Base-by-base conservation (phyloP, 2,888 invertebrate species). In the Metallyticus violacea region DNA sequence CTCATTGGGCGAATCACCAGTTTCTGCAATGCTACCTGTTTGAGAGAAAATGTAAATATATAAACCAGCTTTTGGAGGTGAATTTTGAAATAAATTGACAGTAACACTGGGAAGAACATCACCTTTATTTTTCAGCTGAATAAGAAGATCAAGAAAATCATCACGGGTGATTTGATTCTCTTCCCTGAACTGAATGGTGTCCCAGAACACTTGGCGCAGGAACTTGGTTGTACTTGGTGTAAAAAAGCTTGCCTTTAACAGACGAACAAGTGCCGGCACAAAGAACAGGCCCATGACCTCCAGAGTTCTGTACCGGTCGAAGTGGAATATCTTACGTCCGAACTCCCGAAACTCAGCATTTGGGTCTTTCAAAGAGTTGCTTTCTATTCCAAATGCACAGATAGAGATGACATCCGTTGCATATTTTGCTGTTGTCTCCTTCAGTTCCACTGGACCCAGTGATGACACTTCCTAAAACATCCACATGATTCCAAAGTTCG, bases 331-430 rank as follows among this genome's bases (percentile, higher is more conserved):
- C 30, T 86, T 82, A 26, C 84, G 87, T 9, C 89, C 89, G 82
- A 88, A 88, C 28, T 87, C 81, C n/a, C 88, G 80, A 76, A 89
- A 89, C 84, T 88, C 87, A 0, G 88, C 87, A 7, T 88, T 87
- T 1, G 88, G 88, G 77, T 89, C 87, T 25, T 86, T 86, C 28
- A 89, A 30, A 4, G 88, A 88, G 79, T 89, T 88, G 28, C 87
- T 86, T 15, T 86, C 86, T 25, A 89, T 88, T 7, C 89, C 89
- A 83, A 88, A 89, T 0, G 88, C 88, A 77, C 88, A 88, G 6
- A 88, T 86, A 3, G 88, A 88, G 79, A 89, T 89, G 27, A 89
- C 87, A 81, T 89, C 89, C 0, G 89, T 89, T 27, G 88, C 86
- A 79, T 86, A 88, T 84, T 88, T 87, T 22, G 88, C 89, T 84